These are phyloP conservation scores for Hedychridium roseum DNA, from an alignment of 2,888 invertebrate species.

Conservation along the genomic window DNA sequence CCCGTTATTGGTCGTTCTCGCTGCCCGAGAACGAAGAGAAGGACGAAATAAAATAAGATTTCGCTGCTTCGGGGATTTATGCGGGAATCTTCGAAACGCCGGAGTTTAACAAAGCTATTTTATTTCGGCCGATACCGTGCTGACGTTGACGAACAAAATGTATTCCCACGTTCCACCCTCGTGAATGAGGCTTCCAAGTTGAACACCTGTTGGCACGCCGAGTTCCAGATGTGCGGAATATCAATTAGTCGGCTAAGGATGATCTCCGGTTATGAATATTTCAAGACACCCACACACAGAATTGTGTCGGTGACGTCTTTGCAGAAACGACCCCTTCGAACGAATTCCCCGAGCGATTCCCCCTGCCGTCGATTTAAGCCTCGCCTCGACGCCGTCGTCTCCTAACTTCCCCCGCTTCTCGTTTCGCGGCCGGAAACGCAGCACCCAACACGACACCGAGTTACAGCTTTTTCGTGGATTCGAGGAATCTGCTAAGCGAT, in stretches of 20 bases:
- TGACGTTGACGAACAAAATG: no score
- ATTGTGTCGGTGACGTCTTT: conserved; percentile 10
- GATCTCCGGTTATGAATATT: conserved; percentile 54
- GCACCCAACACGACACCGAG: no score
- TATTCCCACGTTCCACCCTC: no score
- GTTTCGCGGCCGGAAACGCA: conserved; percentile 18
- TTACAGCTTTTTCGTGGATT: no score
- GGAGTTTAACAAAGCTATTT: no score
- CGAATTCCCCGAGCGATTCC: conserved; percentile 18
- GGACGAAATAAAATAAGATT: no score
- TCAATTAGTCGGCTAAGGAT: conserved; percentile 52
- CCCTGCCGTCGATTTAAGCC: conserved; percentile 13
- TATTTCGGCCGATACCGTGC: no score
- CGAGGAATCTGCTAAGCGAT: no score
- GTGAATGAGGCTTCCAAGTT: conserved; percentile 14
- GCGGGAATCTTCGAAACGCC: no score
- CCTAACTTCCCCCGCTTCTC: conserved; percentile 5
- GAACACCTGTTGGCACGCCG: conserved; percentile 39
- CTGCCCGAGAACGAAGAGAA: no score
- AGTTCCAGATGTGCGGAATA: conserved; percentile 51
- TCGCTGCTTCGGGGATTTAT: no score
- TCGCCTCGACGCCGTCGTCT: conserved; percentile 1
- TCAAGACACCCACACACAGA: conserved; percentile 27
- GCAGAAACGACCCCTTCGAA: conserved; percentile 10
- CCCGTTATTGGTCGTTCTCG: no score